Percentiles rank a stretch among this genome's conserved stretches.
phyloP scores from a whole-genome alignment of 2,888 invertebrate species.

The Asteroscopus sphinx region DNA sequence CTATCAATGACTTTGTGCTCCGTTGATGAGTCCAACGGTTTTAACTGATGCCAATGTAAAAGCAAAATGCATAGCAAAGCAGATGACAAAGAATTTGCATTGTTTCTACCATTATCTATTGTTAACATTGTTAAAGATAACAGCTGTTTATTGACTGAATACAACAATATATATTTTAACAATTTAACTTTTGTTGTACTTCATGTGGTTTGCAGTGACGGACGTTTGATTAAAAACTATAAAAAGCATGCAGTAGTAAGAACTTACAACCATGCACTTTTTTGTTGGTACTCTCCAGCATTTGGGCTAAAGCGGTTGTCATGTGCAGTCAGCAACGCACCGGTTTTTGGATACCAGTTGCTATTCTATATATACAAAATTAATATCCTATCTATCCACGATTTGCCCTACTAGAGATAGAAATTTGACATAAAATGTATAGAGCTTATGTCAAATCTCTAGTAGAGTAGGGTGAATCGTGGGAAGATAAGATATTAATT shows the following conservation, averaged over 20 bases:
- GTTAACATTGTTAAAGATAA: constrained; percentile 13
- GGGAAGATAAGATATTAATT: too few relatives aligned
- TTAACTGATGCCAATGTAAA: constrained; percentile 16
- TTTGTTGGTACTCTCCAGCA: too few relatives aligned
- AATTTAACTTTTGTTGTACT: neutral
- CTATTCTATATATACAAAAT: too few relatives aligned
- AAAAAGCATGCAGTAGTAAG: neutral
- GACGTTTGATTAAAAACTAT: constrained; percentile 1
- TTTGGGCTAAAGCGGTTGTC: too few relatives aligned
- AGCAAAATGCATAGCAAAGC: constrained; percentile 12
- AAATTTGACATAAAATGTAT: too few relatives aligned
- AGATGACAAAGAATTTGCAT: constrained; percentile 28
- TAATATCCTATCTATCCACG: too few relatives aligned
- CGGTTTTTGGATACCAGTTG: constrained; percentile 11
- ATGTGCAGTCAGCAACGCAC: constrained; percentile 26
- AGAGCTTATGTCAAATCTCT: too few relatives aligned
- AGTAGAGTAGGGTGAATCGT: too few relatives aligned
- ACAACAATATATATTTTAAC: neutral
- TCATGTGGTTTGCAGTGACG: neutral
- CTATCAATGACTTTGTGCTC: constrained; percentile 47
- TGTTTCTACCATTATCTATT: constrained; percentile 34
- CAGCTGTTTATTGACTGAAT: neutral
- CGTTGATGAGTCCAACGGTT: constrained; percentile 46
- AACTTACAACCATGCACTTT: neutral
- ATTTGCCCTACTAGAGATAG: too few relatives aligned